Conservation (phyloP, 1,140 invertebrate species). For the Panagrolaimus sp. region DNA sequence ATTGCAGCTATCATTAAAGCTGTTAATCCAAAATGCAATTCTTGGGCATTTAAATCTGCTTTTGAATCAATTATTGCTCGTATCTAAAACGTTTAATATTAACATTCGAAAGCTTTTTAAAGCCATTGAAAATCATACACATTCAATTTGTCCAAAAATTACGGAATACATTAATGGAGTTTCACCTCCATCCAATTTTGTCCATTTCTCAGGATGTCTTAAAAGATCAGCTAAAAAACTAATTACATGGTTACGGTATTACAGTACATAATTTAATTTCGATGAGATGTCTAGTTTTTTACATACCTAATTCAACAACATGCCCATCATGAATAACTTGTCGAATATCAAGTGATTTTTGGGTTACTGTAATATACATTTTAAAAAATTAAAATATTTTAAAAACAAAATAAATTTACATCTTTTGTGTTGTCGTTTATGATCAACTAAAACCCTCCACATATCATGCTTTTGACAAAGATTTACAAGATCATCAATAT, state of each 20-base stretch:
- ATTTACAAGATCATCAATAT: constrained; percentile 9
- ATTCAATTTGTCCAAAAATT: constrained; percentile 29
- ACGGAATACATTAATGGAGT: constrained; percentile 39
- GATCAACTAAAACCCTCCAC: not conserved
- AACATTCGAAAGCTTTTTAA: not conserved
- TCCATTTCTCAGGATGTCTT: not conserved
- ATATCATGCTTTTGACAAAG: constrained; percentile 8
- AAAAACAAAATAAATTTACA: not conserved
- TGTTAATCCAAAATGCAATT: not conserved
- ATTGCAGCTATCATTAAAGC: constrained; percentile 16
- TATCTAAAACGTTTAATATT: not conserved
- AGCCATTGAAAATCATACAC: constrained; percentile 18
- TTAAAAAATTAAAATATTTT: not conserved
- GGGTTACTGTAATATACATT: not conserved
- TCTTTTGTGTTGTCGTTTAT: not conserved
- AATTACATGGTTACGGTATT: not conserved
- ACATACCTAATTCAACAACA: not conserved
- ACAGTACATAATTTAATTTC: too few species aligned
- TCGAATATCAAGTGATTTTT: constrained; percentile 11
- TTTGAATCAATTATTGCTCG: not conserved
- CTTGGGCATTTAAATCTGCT: not conserved
- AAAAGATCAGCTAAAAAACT: not conserved
- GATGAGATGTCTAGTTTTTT: not conserved
- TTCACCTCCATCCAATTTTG: constrained; percentile 4
- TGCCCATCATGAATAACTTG: constrained; percentile 4